phyloP scores from a whole-genome alignment of 2,797 vertebrate species.

The Macropodus opercularis region DNA sequence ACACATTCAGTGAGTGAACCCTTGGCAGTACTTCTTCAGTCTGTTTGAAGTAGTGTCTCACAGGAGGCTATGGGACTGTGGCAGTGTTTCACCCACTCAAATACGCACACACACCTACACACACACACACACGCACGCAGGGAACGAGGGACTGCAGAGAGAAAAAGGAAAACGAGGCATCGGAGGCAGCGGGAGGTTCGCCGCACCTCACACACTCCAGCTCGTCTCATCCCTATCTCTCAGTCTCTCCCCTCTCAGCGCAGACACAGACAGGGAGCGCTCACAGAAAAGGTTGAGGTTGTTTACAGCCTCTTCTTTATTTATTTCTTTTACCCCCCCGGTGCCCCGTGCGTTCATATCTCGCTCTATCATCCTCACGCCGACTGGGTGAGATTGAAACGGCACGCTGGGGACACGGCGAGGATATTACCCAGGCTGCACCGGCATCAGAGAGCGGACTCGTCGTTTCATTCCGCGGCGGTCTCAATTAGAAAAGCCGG shows the following conservation, averaged over 20 bases:
- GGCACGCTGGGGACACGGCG: slow-evolving; percentile 39
- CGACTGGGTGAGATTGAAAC: slow-evolving; percentile 64
- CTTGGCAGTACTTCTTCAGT: slow-evolving; percentile 83
- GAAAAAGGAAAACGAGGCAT: slow-evolving; percentile 39
- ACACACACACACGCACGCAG: slow-evolving; percentile 60
- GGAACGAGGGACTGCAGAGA: slow-evolving; percentile 51
- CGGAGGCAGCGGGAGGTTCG: slow-evolving; percentile 58
- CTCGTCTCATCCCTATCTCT: slow-evolving; percentile 56
- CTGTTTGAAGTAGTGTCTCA: slow-evolving; percentile 88
- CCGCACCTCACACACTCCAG: slow-evolving; percentile 51
- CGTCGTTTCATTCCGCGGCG: slow-evolving; percentile 50
- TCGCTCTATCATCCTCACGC: slow-evolving; percentile 50
- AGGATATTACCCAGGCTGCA: slow-evolving; percentile 65
- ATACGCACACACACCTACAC: slow-evolving; percentile 54
- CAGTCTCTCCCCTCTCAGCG: slow-evolving; percentile 25
- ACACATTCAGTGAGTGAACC: slow-evolving; percentile 66
- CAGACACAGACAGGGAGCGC: slow-evolving; percentile 24
- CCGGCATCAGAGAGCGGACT: slow-evolving; percentile 36
- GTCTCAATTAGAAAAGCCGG: slow-evolving; percentile 58
- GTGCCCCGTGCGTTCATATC: slow-evolving; percentile 51
- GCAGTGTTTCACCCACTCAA: slow-evolving; percentile 71
- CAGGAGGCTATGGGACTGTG: slow-evolving; percentile 72
- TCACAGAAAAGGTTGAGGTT: slow-evolving; percentile 61
- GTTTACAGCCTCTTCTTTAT: slow-evolving; percentile 52
- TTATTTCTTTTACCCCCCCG: not conserved